Conservation (phyloP, 2,888 invertebrate species). For the Netelia melanura region DNA sequence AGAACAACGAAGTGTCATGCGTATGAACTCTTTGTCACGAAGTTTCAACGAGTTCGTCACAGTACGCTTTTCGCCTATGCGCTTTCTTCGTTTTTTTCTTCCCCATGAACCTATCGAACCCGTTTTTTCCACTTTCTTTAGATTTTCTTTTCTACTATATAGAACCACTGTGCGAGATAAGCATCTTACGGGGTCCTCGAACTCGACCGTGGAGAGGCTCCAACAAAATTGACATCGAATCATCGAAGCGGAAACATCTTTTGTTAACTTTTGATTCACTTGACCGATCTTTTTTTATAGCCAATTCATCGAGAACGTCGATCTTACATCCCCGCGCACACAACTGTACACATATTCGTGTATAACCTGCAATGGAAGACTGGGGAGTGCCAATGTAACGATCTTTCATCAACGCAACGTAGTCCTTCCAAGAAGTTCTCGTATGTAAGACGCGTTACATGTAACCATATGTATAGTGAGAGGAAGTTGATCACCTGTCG, state of each 20-base stretch:
- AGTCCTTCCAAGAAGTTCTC: conserved; percentile 7
- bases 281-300: conserved; percentile 78
- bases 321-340: conserved; percentile 71
- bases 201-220: conserved; percentile 36
- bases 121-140: conserved; percentile 73
- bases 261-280: conserved; percentile 77
- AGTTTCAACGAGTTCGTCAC: conserved; percentile 34
- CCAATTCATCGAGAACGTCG: conserved; percentile 67
- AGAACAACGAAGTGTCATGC: conserved; percentile 59
- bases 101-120: conserved; percentile 76
- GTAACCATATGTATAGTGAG: conserved; percentile 15
- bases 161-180: conserved; percentile 73
- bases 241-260: conserved; percentile 75
- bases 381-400: conserved; percentile 70
- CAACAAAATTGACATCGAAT: conserved; percentile 74
- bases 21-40: conserved; percentile 64
- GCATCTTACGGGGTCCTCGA: conserved; percentile 72
- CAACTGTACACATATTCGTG: neutral
- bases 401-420: conserved; percentile 56
- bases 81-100: conserved; percentile 36
- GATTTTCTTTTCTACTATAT: conserved; percentile 57
- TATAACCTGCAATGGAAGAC: conserved; percentile 13
- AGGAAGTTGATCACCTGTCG: conserved; percentile 76
- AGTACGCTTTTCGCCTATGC: conserved; percentile 80
- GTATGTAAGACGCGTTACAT: conserved; percentile 6